Evolutionary conservation across 2,888 invertebrate species (phyloP), one percentile per base, ranked within the genome.

Genomic region (Leptinotarsa peninsularis): DNA sequence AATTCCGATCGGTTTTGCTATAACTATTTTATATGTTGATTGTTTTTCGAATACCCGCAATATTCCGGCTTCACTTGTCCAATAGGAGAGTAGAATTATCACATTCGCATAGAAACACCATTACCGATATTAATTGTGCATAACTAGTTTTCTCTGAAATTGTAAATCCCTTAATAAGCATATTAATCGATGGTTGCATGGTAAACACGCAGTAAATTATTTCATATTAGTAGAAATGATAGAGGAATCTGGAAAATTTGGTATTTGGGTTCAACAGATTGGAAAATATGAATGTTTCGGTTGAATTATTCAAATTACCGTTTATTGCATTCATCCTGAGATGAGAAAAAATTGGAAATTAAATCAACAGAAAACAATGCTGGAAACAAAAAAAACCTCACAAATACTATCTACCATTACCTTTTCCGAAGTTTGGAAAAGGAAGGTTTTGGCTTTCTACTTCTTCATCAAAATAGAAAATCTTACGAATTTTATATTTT

Each of bases 121-220:
- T 67, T 73, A 74, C 66, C 23, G 43, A 70, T 74, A 74, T 74
- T 74, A 74, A 74, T 74, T 70, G 74, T 66, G 52, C 66, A 74
- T 70, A 69, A 70, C 70, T 70, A 21, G 69, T 70, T 70, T 52
- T 70, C 70, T 58, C 23, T 70, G 33, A 33, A 33, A 70, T 70
- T 70, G 70, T 49, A 14, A 60, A 70, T 60, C 68, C 72, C 76
- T 76, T 73, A 69, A 70, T 71, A 73, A 73, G 71, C 76, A 70
- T 66, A 73, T 71, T 70, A 66, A 74, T 74, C 70, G 66, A 66
- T 66, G 49, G 67, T 54, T 72, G 69, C 72, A 18, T 50, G 72
- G 70, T 72, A 73, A 76, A 70, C 76, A 73, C 43, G 72, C 68
- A 72, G 72, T 76, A 73, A 75, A 75, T 72, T 72, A 75, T 75